phyloP scores from a whole-genome alignment of 1,140 invertebrate species.

The Luehdorfia chinensis region DNA sequence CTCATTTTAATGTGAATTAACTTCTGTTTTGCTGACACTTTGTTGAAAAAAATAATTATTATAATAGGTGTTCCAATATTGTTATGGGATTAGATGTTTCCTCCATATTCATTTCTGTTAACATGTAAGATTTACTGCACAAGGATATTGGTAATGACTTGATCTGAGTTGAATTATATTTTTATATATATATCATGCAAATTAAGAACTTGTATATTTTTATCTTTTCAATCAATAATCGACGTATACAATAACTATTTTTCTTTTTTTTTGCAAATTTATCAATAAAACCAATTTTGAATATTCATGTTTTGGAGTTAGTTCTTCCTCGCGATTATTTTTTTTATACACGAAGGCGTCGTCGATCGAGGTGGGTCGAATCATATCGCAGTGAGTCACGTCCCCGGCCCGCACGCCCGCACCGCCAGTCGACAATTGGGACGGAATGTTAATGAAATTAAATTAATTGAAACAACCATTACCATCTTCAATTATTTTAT shows the following conservation, averaged over 20 bases:
- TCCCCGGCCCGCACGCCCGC: conserved; percentile 27
- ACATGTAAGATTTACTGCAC: conserved; percentile 67
- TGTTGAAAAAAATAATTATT: conserved; percentile 60
- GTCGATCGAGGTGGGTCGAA: conserved; percentile 12
- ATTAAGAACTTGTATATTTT: conserved; percentile 73
- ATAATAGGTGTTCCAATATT: conserved; percentile 72
- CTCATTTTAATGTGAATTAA: conserved; percentile 68
- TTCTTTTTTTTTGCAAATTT: conserved; percentile 72
- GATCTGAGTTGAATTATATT: conserved; percentile 75
- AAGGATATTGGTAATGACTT: conserved; percentile 75
- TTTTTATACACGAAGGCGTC: conserved; percentile 11
- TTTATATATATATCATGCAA: conserved; percentile 69
- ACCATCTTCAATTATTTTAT: conserved; percentile 65
- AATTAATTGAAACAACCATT: conserved; percentile 69
- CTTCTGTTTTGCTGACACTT: conserved; percentile 68
- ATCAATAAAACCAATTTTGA: conserved; percentile 76
- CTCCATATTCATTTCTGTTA: conserved; percentile 64
- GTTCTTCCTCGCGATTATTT: conserved; percentile 26
- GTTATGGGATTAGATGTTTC: conserved; percentile 74
- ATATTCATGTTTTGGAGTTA: conserved; percentile 55
- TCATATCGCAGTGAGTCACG: conserved; percentile 41
- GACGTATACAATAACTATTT: conserved; percentile 72
- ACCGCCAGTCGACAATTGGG: conserved; percentile 53
- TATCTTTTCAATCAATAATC: conserved; percentile 74
- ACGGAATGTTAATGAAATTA: conserved; percentile 66